Base-by-base conservation (phyloP, 2,113 vertebrate genomes). In the Caretta caretta region DNA sequence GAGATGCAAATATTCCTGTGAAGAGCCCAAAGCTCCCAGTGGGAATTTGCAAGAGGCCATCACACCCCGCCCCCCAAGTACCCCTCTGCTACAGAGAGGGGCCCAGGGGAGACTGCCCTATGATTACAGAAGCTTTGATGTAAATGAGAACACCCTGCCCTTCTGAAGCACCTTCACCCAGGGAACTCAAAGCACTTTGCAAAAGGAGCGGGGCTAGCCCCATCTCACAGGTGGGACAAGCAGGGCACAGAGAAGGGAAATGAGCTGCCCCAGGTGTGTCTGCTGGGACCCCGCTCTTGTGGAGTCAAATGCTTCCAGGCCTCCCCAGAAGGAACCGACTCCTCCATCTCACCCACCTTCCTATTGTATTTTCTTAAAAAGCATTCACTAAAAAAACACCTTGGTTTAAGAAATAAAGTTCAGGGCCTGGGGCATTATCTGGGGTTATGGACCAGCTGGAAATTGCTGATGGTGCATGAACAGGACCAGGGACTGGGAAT, bases 1-100 rank as follows among this genome's bases (percentile, higher is more conserved):
- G 16, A 2, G 35, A 53, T 27, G 25, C 3, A 53, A 8, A 29
- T n/a, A 17, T 17, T 17, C 62, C 83, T 8, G 35, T 59, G 2
- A 13, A 51, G 53, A 22, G 79, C 53, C 29, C 76, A 4, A 1
- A 0, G 1, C 1, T 56, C 13, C 25, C 56, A 3, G 80, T 0
- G 11, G 29, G 51, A 24, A 10, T 31, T 29, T 31, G 48, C 62
- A 29, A 35, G 51, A 8, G 2, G 2, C 8, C 82, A 1, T 27
- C 76, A 31, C 12, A 17, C 46, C 25, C 6, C 4, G 0, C 13
- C 7, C 46, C 22, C 10, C 12, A 38, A 24, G 20, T 22, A 22
- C 25, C 76, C 46, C 46, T 46, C 46, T 29, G 25, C 76, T 14
- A 14, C 46, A 29, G 42, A 31, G 42, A 69, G 35, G 14, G 14